Conservation (phyloP, 2,797 vertebrate genomes). For the Trachurus trachurus region DNA sequence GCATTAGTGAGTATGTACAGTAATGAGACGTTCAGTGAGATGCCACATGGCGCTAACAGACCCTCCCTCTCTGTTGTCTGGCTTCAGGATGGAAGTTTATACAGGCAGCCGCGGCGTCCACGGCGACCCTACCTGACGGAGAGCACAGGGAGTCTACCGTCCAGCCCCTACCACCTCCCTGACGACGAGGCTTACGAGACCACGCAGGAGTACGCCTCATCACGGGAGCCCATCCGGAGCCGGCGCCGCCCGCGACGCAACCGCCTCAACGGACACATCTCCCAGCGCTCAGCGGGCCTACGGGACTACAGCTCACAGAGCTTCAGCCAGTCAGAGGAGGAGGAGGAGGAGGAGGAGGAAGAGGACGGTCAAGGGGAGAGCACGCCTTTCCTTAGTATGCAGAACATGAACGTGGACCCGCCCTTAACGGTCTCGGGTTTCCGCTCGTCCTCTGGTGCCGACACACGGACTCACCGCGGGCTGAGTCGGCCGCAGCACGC, state of each 20-base stretch:
- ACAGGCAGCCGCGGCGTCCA: conserved; percentile 88
- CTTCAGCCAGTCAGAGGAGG: conserved; percentile 94
- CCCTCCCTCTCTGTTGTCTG: background rate
- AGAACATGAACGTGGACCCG: conserved; percentile 90
- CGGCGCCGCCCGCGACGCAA: conserved; percentile 90
- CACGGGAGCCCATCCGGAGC: conserved; percentile 93
- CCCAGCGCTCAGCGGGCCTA: conserved; percentile 88
- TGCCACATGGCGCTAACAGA: background rate
- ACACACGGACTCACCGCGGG: conserved; percentile 94
- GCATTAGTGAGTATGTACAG: background rate
- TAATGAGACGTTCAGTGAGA: no score
- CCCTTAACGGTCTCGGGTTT: conserved; percentile 88
- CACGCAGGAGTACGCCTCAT: conserved; percentile 95
- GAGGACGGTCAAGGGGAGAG: conserved; percentile 91
- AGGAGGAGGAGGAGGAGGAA: conserved; percentile 90
- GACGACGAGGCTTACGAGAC: conserved; percentile 98
- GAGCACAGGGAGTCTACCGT: conserved; percentile 95
- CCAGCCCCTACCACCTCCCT: conserved; percentile 94
- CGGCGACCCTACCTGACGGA: conserved; percentile 91
- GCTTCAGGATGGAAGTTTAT: conserved; percentile 79
- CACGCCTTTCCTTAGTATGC: conserved; percentile 98
- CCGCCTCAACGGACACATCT: conserved; percentile 92
- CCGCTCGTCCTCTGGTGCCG: conserved; percentile 85
- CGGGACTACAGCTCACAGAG: conserved; percentile 96
- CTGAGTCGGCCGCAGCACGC: conserved; percentile 89